Base-by-base conservation (phyloP, 2,113 vertebrate species). In the Notarius quadriscutis region DNA sequence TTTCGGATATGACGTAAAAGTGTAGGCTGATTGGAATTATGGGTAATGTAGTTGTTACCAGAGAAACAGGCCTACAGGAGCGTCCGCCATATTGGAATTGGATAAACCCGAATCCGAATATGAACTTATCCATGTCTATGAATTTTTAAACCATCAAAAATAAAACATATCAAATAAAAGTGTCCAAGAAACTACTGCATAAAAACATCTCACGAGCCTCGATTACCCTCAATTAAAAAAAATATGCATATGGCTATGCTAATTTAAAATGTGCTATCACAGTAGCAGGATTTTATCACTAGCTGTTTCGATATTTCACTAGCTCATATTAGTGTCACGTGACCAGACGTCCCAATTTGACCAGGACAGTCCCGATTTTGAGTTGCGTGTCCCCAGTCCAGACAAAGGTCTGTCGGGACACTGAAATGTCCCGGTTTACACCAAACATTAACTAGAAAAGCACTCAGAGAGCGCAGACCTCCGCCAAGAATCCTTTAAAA, bases 21-120 rank as follows among this genome's bases (percentile, higher is more conserved):
- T 30, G 63, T 62, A 27, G 17, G 14, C 67, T 4, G 8, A 25
- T 50, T 5, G 5, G 85, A 6, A 1, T 90, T 91, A 9, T 94
- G 93, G 94, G 93, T 92, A 91, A 93, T 92, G 94, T 89, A 90
- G 94, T 94, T 67, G 4, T 48, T 62, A n/a, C 4, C 18, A 22
- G 11, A 25, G 30, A 10, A 20, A 15, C n/a, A 7, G 2, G 1
- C 0, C 0, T 7, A 7, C 51, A 34, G n/a, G 7, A 17, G 27
- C 9, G 9, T 1, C 7, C 75, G 75, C 75, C 75, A 79, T 55
- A 41, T 41, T 81, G 58, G 57, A 81, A 48, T 25, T 9, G 0
- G 3, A 41, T 12, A 18, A 17, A 55, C 22, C 20, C 5, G 9
- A 25, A 51, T 50, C 4, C 6, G 2, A 15, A 15, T 18, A 8